Base-by-base conservation (phyloP, 1,140 invertebrate genomes). In the Acromyrmex echinatior region DNA sequence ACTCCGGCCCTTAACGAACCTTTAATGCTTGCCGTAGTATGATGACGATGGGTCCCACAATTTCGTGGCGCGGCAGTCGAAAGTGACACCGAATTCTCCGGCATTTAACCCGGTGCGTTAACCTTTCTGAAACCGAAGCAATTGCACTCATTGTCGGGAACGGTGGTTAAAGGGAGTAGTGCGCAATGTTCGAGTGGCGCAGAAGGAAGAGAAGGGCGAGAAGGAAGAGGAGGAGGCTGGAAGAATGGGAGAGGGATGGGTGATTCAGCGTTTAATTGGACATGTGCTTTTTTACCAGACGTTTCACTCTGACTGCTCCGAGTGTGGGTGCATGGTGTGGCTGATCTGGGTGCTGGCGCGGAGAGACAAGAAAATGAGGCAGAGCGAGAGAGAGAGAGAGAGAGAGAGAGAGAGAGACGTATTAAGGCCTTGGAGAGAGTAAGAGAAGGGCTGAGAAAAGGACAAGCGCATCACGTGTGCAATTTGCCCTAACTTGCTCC, bases 91-190 rank as follows among this genome's bases (percentile, higher is more conserved):
- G 87, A 95, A 95, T 94, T 94, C 94, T 87, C 82, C 85, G 82
- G 84, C 91, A 89, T 95, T 95, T 95, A 93, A 95, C 94, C 93
- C 91, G 90, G 89, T 91, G 92, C 91, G 91, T 94, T 95, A 94
- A 94, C 94, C 94, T 93, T 93, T 91, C 90, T 94, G 92, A 92
- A 94, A 94, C 92, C 92, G 92, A 93, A 92, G 93, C 92, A 95
- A 95, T 95, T 94, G 94, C 92, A 94, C 90, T 94, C 92, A 94
- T 94, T 94, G 91, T 86, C 90, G 87, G 86, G 87, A 88, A 90
- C 88, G 70, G 74, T 77, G 73, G 87, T 56, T 62, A 73, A 51
- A 79, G 56, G 71, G 71, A 53, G 31, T 35, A 51, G 25, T 49
- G 87, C 53, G 63, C 70, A 62, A 60, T 31, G 70, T 31, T 25